Conservation (phyloP, 2,797 vertebrate genomes). For the Oophaga sylvatica region DNA sequence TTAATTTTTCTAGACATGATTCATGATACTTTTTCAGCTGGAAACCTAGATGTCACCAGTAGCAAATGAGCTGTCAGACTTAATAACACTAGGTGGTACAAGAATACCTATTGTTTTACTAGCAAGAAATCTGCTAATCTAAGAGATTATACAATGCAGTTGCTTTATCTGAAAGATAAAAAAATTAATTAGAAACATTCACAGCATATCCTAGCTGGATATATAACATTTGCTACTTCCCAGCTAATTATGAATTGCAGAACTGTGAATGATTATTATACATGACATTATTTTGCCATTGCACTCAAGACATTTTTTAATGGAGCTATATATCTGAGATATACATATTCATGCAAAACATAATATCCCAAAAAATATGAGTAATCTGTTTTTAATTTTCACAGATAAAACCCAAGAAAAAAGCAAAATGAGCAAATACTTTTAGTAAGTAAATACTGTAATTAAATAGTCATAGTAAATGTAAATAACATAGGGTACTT, state of each 20-base stretch:
- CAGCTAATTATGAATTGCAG: constrained; percentile 52
- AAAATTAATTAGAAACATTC: constrained; percentile 47
- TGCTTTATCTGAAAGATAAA: constrained; percentile 44
- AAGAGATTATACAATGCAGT: constrained; percentile 43
- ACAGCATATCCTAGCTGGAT: constrained; percentile 37
- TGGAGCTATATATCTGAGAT: not conserved
- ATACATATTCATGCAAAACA: not conserved
- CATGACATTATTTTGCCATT: constrained; percentile 17
- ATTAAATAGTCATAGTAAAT: too few relatives aligned
- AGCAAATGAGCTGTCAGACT: constrained; percentile 5
- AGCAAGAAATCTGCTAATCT: constrained; percentile 50
- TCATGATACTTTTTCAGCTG: constrained; percentile 38
- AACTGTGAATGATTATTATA: constrained; percentile 30
- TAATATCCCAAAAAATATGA: too few relatives aligned
- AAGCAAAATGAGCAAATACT: too few relatives aligned
- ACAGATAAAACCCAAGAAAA: too few relatives aligned
- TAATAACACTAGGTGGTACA: constrained; percentile 51
- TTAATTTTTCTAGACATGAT: constrained; percentile 29
- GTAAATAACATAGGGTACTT: too few relatives aligned
- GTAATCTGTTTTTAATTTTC: too few relatives aligned
- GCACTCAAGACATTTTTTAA: not conserved
- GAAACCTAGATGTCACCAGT: constrained; percentile 21
- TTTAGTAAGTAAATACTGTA: too few relatives aligned
- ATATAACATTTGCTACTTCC: constrained; percentile 30
- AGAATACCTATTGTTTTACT: constrained; percentile 52